These are phyloP conservation scores for Silurus glanis DNA, from an alignment of 2,113 vertebrate species.

Conservation along the genomic window DNA sequence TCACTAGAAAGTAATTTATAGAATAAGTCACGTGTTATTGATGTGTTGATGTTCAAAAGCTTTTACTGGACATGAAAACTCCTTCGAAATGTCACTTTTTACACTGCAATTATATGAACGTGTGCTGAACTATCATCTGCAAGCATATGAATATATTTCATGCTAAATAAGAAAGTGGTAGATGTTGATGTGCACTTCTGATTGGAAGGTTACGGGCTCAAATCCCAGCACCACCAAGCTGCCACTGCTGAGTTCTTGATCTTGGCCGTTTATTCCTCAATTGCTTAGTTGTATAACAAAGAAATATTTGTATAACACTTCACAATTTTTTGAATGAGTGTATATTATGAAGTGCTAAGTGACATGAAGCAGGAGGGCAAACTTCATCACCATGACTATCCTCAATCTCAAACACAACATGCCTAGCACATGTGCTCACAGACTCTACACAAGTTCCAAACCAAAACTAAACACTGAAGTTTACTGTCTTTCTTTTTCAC, in stretches of 20 bases:
- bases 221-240: no score
- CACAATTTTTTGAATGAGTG: not conserved
- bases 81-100: no score
- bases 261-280: no score
- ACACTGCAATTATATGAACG: no score
- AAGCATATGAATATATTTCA: no score
- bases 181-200: no score
- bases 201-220: no score
- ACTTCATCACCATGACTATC: not conserved
- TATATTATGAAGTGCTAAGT: slow-evolving; percentile 41
- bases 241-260: no score
- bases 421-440: not conserved
- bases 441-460: not conserved
- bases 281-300: no score
- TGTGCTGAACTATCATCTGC: no score
- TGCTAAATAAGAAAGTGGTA: no score
- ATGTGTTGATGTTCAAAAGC: not conserved
- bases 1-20: not conserved
- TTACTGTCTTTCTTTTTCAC: not conserved
- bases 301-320: no score
- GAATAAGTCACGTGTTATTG: not conserved
- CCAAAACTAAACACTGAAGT: not conserved
- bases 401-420: not conserved
- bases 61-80: not conserved
- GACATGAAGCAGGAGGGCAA: slow-evolving; percentile 38